Base-by-base conservation (phyloP, 2,888 invertebrate genomes). In the Pyrrhosoma nymphula region DNA sequence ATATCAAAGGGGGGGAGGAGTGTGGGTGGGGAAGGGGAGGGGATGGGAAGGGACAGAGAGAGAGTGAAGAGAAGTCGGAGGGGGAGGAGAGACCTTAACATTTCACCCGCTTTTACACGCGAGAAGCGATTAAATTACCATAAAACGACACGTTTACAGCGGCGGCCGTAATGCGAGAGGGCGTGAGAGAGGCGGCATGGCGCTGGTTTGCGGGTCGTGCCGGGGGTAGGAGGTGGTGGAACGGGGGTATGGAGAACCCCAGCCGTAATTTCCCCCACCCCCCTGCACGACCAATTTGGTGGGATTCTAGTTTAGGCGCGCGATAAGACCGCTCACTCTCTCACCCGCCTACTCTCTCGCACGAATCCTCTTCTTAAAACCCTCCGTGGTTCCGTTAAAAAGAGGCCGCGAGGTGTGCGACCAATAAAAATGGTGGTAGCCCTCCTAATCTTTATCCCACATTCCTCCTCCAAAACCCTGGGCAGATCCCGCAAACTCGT, bases 111-210 rank as follows among this genome's bases (percentile, higher is more conserved):
- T 39, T 93, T 82, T 63, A 39, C 69, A 69, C 55, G 47, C 47
- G 12, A 39, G 91, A 91, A 69, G 93, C 47, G 69, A 75, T 93
- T 93, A 69, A 93, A 93, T 93, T 93, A 75, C 63, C 75, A 93
- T 69, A 75, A 63, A 75, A 69, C 93, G 93, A 39, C 63, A 63
- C 63, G 63, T 91, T 91, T 39, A 60, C 60, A 60, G 91, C 60
- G n/a, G 82, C 91, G 23, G 60, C 63, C 47, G 69, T 69, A 69
- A 55, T 47, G 69, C 69, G 93, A 93, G 69, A 91, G 69, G 60
- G 82, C 82, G 82, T 30, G 82, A 60, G 60, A 60, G 60, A 82
- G 82, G 82, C 82, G 26, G 82, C 35, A 23, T 69, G 69, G 69
- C 69, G 75, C 35, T 82, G 75, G 82, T 82, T 82, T 82, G 82